Base-by-base conservation (phyloP, 1,140 invertebrate species). In the Lepidurus arcticus region DNA sequence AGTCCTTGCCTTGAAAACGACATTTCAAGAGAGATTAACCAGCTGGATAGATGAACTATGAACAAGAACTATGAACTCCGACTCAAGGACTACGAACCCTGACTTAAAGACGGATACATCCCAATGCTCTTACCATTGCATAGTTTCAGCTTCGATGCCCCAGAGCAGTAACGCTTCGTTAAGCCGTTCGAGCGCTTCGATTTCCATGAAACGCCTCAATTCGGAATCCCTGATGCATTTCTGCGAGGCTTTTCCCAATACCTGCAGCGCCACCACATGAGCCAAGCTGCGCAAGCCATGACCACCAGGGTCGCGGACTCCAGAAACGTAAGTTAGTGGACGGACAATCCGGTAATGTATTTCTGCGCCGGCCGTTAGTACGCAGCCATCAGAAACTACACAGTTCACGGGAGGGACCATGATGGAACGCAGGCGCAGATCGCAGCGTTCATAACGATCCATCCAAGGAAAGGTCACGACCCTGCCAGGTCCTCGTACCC, bases 401-500 rank as follows among this genome's bases (percentile, higher is more conserved):
- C 53, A 65, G 5, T 65, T n/a, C 6, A 65, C 53, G 1, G 53
- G 53, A 9, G 53, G 53, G 13, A 65, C 53, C 53, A 65, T 65
- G 8, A 65, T 65, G 53, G 53, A 65, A 21, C 53, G 53, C 53
- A 65, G 53, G 53, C 53, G 53, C 8, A 65, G 13, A 16, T 65
- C 53, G 21, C 53, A 65, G 4, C 53, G 53, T 16, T 65, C 53
- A 65, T 65, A 65, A 65, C 53, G 53, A 65, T 65, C 53, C 53
- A 65, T 65, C 53, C 53, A 65, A 65, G 53, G 53, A 21, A 65
- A 65, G 53, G 16, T 9, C 9, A 65, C 53, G 53, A 65, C 53
- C 13, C 53, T 13, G 21, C 53, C 53, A n/a, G 53, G 53, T n/a
- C 53, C 53, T 65, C 53, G 0, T 16, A 65, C 53, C 16, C 53